phyloP scores from a whole-genome alignment of 1,140 invertebrate genomes.

The Heliothis subflexa region DNA sequence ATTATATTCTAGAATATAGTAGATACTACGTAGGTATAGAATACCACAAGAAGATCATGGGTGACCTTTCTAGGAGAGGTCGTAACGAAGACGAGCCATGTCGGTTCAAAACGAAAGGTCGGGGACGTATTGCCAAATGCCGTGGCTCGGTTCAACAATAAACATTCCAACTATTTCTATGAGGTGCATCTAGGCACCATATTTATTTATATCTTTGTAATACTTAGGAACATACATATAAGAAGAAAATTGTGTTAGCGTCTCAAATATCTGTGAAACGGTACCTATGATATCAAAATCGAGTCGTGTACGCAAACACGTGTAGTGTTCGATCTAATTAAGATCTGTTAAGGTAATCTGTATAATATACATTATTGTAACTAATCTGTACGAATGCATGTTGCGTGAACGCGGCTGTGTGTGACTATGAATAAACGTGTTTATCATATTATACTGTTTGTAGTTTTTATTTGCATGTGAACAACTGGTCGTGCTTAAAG shows the following conservation, averaged over 20 bases:
- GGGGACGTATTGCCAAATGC: slow-evolving; percentile 76
- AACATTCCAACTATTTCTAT: slow-evolving; percentile 73
- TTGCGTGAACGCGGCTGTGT: slow-evolving; percentile 65
- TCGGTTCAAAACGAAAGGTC: slow-evolving; percentile 67
- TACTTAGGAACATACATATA: slow-evolving; percentile 23
- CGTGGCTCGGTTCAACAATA: slow-evolving; percentile 65
- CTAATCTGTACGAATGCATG: slow-evolving; percentile 63
- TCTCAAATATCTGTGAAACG: slow-evolving; percentile 29
- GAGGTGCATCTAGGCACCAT: slow-evolving; percentile 59
- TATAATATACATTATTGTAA: slow-evolving; percentile 63
- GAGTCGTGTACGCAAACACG: slow-evolving; percentile 15
- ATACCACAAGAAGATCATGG: slow-evolving; percentile 43
- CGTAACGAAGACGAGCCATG: slow-evolving; percentile 71
- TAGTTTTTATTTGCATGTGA: slow-evolving; percentile 63
- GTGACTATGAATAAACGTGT: slow-evolving; percentile 79
- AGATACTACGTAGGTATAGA: slow-evolving; percentile 44
- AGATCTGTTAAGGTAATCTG: slow-evolving; percentile 50
- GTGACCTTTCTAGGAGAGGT: slow-evolving; percentile 64
- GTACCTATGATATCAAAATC: slow-evolving; percentile 23
- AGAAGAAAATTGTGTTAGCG: slow-evolving; percentile 28
- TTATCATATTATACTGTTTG: slow-evolving; percentile 74
- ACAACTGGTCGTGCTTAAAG: slow-evolving; percentile 32
- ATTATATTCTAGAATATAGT: slow-evolving; percentile 42
- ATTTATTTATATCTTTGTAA: slow-evolving; percentile 58
- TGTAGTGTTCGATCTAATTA: slow-evolving; percentile 32